Percentiles rank a stretch among this genome's conserved stretches.
phyloP scores from a whole-genome alignment of 2,797 vertebrate genomes.

The Pelodytes ibericus region DNA sequence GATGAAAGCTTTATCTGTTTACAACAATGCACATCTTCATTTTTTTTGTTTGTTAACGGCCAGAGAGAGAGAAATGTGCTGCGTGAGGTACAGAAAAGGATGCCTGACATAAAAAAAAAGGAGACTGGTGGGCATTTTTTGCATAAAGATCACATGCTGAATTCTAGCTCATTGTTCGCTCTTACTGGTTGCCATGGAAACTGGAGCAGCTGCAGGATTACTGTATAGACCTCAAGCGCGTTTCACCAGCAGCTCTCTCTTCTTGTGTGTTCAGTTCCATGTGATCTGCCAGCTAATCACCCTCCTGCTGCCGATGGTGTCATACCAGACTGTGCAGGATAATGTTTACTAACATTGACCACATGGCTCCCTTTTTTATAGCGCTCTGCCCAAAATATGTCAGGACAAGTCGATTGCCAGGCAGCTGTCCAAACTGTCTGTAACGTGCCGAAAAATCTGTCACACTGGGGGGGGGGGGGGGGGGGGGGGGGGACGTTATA shows the following conservation, averaged over 20 bases:
- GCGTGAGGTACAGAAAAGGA: constrained; percentile 23
- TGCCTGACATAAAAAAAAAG: constrained; percentile 20
- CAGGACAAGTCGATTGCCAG: constrained; percentile 72
- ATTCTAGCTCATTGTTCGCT: constrained; percentile 82
- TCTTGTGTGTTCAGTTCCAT: constrained; percentile 72
- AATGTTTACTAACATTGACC: constrained; percentile 93
- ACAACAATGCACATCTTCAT: constrained; percentile 2
- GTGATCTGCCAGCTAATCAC: constrained; percentile 75
- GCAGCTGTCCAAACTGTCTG: constrained; percentile 73
- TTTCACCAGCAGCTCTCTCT: constrained; percentile 71
- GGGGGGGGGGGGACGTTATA: constrained; percentile 52
- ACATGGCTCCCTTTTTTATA: constrained; percentile 78
- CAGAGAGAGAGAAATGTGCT: constrained; percentile 26
- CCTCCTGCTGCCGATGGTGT: constrained; percentile 73
- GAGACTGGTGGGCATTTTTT: constrained; percentile 46
- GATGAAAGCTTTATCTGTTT: constrained; percentile 1
- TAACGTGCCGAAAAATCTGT: constrained; percentile 61
- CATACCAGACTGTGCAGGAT: constrained; percentile 81
- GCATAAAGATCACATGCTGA: constrained; percentile 65
- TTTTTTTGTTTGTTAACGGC: constrained; percentile 10
- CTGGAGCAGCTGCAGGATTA: constrained; percentile 90
- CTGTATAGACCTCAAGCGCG: constrained; percentile 72
- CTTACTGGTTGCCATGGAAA: constrained; percentile 81
- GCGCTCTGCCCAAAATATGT: constrained; percentile 82
- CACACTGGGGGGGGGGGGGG: too few relatives aligned